phyloP scores from a whole-genome alignment of 1,140 invertebrate genomes.

The Drosophila elegans region DNA sequence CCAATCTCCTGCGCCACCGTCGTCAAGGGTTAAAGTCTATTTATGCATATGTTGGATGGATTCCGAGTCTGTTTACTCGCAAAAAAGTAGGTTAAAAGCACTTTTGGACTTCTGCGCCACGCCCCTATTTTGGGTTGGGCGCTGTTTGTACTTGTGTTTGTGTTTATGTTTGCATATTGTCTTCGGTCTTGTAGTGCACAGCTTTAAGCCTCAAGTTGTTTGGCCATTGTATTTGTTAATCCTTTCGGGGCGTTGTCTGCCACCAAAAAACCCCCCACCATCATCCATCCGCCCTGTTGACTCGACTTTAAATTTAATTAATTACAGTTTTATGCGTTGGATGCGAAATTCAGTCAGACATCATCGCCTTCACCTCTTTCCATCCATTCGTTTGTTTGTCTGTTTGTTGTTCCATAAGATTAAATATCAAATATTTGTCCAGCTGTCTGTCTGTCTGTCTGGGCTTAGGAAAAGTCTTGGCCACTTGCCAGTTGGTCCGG shows the following conservation, averaged over 20 bases:
- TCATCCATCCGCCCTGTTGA: slow-evolving; percentile 15
- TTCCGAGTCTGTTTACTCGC: slow-evolving; percentile 36
- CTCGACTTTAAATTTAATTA: slow-evolving; percentile 80
- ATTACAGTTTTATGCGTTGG: slow-evolving; percentile 74
- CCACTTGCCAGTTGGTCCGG: slow-evolving; percentile 53
- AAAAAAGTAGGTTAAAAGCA: slow-evolving; percentile 81
- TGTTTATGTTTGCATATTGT: slow-evolving; percentile 73
- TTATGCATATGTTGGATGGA: slow-evolving; percentile 51
- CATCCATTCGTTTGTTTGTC: slow-evolving; percentile 27
- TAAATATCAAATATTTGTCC: slow-evolving; percentile 49
- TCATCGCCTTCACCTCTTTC: slow-evolving; percentile 11
- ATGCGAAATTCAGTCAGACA: slow-evolving; percentile 53
- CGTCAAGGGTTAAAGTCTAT: slow-evolving; percentile 50
- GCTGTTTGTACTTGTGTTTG: slow-evolving; percentile 29
- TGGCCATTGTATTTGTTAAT: slow-evolving; percentile 76
- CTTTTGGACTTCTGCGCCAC: slow-evolving; percentile 68
- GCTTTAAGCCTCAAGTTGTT: slow-evolving; percentile 77
- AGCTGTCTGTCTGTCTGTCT: slow-evolving; percentile 29
- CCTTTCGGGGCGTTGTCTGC: slow-evolving; percentile 56
- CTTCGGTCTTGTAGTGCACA: slow-evolving; percentile 65
- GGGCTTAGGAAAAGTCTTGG: slow-evolving; percentile 47
- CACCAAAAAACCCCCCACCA: not conserved
- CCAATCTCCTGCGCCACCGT: not conserved
- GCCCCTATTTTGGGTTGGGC: slow-evolving; percentile 15
- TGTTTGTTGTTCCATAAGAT: slow-evolving; percentile 63